Base-by-base conservation (phyloP, 2,888 invertebrate genomes). In the Drosophila emarginata region DNA sequence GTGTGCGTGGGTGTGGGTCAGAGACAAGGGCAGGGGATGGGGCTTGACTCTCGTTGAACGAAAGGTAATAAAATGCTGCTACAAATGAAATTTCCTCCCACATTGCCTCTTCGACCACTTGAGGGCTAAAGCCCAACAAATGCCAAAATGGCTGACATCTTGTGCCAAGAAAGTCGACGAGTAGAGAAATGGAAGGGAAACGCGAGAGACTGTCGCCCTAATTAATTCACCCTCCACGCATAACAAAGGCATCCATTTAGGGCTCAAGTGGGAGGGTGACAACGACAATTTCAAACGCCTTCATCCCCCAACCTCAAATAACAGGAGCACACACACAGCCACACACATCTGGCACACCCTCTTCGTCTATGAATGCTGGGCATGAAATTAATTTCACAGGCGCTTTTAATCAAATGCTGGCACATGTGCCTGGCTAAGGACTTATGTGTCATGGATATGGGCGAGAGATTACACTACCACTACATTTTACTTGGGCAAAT, bases 361-460 rank as follows among this genome's bases (percentile, higher is more conserved):
- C 18, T 11, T 45, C 7, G 0, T 3, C 32, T 32, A 32, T 45
- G 18, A 45, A 45, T 45, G 21, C 21, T 21, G 45, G 45, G 45
- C 45, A 45, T 45, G 80, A 85, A 82, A 81, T 81, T 89, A 88
- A 86, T 89, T 87, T 82, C 64, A 68, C 80, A 79, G 77, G 77
- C 86, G 79, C 87, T 89, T 88, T 89, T 89, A 89, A 89, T 89
- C 87, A 89, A 89, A 89, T 83, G 80, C 90, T 87, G 90, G 77
- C 82, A 87, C 89, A 89, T 89, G 89, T 86, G 79, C 73, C 72
- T 63, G 32, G 15, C 58, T 52, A 63, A 63, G 58, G 50, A 58
- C 61, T 61, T 60, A 68, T 74, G 72, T 78, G 72, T 72, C 81
- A 67, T 78, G 77, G 74, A 80, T 72, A 79, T 76, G 72, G 74